phyloP scores from a whole-genome alignment of 92 coral and sea anemone genomes.

The Paramuricea clavata region DNA sequence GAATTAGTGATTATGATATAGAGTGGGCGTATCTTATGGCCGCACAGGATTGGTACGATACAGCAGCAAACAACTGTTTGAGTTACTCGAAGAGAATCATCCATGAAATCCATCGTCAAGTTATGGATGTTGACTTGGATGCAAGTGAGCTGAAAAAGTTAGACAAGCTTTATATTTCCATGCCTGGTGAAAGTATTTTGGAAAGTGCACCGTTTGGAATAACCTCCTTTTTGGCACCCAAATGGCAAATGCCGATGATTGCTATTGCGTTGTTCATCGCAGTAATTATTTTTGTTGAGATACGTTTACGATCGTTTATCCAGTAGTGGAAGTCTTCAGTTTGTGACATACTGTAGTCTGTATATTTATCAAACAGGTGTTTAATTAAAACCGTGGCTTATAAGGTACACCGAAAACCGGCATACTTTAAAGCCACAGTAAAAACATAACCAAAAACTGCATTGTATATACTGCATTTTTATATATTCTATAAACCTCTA shows the following conservation, averaged over 20 bases:
- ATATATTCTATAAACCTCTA: no score
- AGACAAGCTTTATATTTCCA: conserved; percentile 24
- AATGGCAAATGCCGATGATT: conserved; percentile 9
- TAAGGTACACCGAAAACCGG: no score
- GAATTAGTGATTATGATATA: conserved; percentile 18
- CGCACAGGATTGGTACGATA: conserved; percentile 32
- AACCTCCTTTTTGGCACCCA: conserved; percentile 9
- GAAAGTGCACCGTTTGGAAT: conserved; percentile 8
- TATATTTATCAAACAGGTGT: no score
- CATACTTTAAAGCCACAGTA: no score
- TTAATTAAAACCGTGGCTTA: no score
- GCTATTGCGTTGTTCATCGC: background rate
- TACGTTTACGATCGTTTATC: conserved; percentile 14
- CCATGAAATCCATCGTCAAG: conserved; percentile 38
- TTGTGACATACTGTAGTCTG: no score
- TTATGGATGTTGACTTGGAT: conserved; percentile 11
- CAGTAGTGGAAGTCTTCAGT: no score
- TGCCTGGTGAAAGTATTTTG: conserved; percentile 20
- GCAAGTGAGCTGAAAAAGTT: conserved; percentile 26
- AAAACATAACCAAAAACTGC: no score
- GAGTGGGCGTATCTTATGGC: conserved; percentile 40
- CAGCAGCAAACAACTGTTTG: conserved; percentile 36
- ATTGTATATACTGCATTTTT: no score
- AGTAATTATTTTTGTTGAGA: conserved; percentile 11
- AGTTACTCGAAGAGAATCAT: conserved; percentile 30